Conservation (phyloP, 2,113 vertebrate species). For the Neogale vison region DNA sequence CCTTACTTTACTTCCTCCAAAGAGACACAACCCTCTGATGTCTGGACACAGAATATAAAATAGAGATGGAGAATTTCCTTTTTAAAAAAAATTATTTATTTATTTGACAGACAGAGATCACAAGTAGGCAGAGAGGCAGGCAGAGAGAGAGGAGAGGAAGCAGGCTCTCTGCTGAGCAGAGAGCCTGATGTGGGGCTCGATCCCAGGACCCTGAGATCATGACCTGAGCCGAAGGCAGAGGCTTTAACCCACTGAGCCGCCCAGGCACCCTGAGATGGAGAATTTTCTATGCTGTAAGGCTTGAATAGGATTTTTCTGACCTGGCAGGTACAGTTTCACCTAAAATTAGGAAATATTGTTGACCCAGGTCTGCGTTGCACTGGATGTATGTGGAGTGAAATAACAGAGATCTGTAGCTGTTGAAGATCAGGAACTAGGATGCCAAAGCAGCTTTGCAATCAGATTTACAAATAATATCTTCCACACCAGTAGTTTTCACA, state of each 20-base stretch:
- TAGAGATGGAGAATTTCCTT: background rate
- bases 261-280: background rate
- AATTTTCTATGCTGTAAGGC: background rate
- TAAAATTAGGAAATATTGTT: background rate
- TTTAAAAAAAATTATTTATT: no score
- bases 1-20: slow-evolving; percentile 36
- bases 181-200: no score
- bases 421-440: background rate
- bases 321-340: background rate
- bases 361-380: background rate
- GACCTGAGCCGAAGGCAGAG: no score
- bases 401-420: background rate
- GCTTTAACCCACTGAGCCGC: no score
- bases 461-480: background rate
- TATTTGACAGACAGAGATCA: no score
- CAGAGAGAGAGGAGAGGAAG: no score
- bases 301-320: background rate
- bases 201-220: no score
- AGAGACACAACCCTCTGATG: background rate
- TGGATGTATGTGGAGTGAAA: background rate
- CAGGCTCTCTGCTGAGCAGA: no score
- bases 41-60: slow-evolving; percentile 33
- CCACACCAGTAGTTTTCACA: background rate
- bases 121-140: no score
- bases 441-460: background rate